These are phyloP conservation scores for Siderastrea radians DNA, from an alignment of 92 coral and sea anemone genomes.

Conservation along the genomic window DNA sequence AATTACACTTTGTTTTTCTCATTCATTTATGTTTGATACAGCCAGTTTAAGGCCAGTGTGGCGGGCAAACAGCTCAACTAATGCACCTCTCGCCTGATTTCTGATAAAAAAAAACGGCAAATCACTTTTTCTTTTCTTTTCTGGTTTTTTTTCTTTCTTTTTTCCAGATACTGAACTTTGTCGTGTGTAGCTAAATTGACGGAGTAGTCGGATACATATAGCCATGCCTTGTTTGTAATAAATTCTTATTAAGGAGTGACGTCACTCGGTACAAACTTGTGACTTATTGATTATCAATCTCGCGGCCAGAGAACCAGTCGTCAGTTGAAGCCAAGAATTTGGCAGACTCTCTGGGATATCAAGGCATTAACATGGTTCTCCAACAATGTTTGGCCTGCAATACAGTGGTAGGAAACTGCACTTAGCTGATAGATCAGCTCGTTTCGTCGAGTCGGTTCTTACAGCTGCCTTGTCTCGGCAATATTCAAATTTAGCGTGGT, in stretches of 20 bases:
- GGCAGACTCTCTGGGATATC: neutral
- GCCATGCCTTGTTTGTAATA: conserved; percentile 23
- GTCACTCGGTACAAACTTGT: conserved; percentile 37
- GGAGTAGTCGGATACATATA: neutral
- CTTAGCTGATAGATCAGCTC: neutral
- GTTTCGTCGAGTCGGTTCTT: neutral
- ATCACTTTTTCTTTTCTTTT: no score
- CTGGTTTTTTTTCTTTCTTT: no score
- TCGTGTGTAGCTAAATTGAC: neutral
- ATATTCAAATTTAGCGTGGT: conserved; percentile 26
- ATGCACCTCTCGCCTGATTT: no score
- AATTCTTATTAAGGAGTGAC: conserved; percentile 16
- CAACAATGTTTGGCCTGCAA: no score
- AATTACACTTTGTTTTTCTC: no score
- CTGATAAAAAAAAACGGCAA: no score
- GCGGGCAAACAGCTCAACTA: no score
- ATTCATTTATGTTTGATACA: no score
- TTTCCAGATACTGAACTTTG: neutral
- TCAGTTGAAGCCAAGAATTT: neutral
- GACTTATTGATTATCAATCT: conserved; percentile 21
- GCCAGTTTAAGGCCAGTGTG: no score
- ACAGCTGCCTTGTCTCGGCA: conserved; percentile 21
- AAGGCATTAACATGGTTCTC: no score
- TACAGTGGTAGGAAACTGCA: conserved; percentile 27
- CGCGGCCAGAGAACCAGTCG: conserved; percentile 8